Conservation (phyloP, 2,113 vertebrate genomes). For the Hippocampus abdominalis region DNA sequence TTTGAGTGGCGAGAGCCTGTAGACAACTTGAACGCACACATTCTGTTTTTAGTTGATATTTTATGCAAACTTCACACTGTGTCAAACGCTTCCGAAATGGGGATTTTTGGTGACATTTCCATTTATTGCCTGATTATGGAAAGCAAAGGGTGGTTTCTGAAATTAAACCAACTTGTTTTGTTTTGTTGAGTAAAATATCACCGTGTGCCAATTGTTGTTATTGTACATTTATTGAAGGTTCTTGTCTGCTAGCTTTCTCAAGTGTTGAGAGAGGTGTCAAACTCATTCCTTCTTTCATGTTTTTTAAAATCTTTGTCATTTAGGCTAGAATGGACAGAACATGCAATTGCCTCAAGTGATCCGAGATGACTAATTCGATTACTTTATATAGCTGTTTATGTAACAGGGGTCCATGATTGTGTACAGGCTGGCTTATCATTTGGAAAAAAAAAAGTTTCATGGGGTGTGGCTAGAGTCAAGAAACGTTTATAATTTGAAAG, state of each 20-base stretch:
- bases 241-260: too few relatives aligned
- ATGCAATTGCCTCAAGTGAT: too few relatives aligned
- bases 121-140: neutral
- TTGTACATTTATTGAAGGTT: too few relatives aligned
- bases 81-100: neutral
- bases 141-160: neutral
- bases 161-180: neutral
- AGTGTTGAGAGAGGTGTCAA: too few relatives aligned
- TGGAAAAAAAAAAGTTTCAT: neutral
- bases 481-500: neutral
- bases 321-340: too few relatives aligned
- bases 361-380: too few relatives aligned
- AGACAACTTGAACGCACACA: slow-evolving; percentile 25
- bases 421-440: neutral
- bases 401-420: neutral
- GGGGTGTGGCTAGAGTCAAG: neutral
- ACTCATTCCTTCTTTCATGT: too few relatives aligned
- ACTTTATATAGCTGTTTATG: too few relatives aligned
- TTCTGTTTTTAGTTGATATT: neutral
- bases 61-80: neutral
- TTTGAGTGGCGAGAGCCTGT: neutral
- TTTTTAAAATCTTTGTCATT: too few relatives aligned
- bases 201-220: too few relatives aligned
- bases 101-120: neutral
- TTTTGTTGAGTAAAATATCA: neutral